A percentile compares a stretch with the other conserved stretches of the same genome.
phyloP scores from a whole-genome alignment of 2,797 vertebrate species.

The Melanotaenia pygmaea region DNA sequence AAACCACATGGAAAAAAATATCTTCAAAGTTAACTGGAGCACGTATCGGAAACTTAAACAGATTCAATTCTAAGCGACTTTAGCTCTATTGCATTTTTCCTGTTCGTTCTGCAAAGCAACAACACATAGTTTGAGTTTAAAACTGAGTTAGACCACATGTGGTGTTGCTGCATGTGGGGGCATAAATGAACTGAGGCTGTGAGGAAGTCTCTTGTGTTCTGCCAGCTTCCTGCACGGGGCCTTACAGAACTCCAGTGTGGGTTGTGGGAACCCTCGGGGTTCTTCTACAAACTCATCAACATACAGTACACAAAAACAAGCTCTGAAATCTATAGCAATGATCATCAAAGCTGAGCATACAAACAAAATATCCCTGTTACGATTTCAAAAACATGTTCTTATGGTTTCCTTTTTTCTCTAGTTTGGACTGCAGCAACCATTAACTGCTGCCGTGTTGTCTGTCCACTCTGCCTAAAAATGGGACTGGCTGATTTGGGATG shows the following conservation, averaged over 20 bases:
- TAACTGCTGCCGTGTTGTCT: conserved; percentile 5
- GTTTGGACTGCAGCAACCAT: neutral
- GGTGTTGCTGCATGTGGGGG: neutral
- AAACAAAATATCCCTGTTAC: conserved; percentile 42
- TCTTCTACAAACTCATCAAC: conserved; percentile 32
- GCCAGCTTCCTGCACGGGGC: conserved; percentile 14
- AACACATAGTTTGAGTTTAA: conserved; percentile 21
- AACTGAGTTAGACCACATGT: conserved; percentile 16
- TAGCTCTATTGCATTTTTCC: neutral
- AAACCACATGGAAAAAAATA: conserved; percentile 4
- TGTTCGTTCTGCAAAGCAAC: neutral
- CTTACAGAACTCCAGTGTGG: conserved; percentile 45
- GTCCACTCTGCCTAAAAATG: conserved; percentile 15
- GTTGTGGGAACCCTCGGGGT: conserved; percentile 42
- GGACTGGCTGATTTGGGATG: neutral
- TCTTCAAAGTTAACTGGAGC: conserved; percentile 17
- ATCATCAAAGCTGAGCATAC: conserved; percentile 40
- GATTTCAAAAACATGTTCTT: conserved; percentile 34
- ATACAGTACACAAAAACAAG: conserved; percentile 33
- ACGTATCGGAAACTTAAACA: conserved; percentile 3
- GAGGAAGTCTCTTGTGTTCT: conserved; percentile 20
- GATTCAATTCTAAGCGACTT: conserved; percentile 12
- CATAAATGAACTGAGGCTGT: conserved; percentile 32
- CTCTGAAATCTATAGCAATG: conserved; percentile 21
- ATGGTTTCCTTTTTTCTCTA: conserved; percentile 12